Evolutionary conservation across 2,797 vertebrate genomes (phyloP), one percentile per base, ranked within the genome.

Genomic region (Fundulus diaphanus): DNA sequence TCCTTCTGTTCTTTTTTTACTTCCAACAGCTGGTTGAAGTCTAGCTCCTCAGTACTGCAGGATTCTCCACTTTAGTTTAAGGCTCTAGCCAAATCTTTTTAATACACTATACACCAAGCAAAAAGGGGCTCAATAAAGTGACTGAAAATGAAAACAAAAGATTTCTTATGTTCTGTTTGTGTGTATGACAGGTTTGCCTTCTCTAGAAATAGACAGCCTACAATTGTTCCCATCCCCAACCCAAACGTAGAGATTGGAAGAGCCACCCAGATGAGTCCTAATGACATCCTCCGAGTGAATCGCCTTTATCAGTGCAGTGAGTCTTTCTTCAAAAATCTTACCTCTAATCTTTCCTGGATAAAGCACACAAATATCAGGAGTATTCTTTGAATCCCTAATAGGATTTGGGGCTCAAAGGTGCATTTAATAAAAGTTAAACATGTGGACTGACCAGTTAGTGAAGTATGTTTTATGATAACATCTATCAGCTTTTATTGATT

Each of bases 211-310:
- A 5, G 63, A 9, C 0, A 69, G 63, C 85, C 92, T 20, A 94
- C 93, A 73, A 94, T 94, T 3, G 0, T 92, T 18, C 93, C 93
- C 3, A 91, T 91, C 69, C 93, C 92, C 0, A 0, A 94, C 1
- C 0, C 0, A 3, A 87, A 89, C 0, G 90, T 73, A 0, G 0
- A 5, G 61, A 89, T 94, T 1, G 93, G 93, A n/a, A 69, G 76
- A 35, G 92, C 93, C 37, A 74, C 1, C 1, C 0, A 42, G 67
- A 93, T 94, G 91, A 89, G 89, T 51, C 0, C 24, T 0, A 73
- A 0, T 0, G 93, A 94, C 88, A 93, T 94, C 59, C 79, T 83
- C 0, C 79, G 93, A 1, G 70, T 94, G 44, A 93, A 94, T 73
- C 72, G 73, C 35, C 92, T 94, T 6, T 94, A 94, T 6, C 0